phyloP scores from a whole-genome alignment of 2,797 vertebrate genomes.

The Phrynocephalus vlangalii region DNA sequence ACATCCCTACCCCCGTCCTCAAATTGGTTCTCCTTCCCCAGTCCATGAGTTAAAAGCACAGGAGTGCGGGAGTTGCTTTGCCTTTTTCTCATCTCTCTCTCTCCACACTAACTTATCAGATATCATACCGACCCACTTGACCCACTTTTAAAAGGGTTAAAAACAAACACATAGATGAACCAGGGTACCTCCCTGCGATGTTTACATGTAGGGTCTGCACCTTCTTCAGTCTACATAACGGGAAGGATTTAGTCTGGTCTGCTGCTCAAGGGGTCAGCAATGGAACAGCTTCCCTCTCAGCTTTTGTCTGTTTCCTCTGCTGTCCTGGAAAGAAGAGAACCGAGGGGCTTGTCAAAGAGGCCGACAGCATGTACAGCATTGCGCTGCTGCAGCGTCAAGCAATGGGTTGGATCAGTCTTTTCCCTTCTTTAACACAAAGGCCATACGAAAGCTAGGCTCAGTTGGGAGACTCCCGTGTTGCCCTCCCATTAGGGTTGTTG shows the following conservation, averaged over 20 bases:
- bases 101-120: background rate
- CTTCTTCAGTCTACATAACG: background rate
- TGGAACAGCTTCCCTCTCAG: background rate
- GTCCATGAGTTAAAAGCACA: background rate
- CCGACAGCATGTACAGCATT: background rate
- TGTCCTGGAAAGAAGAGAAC: background rate
- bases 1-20: too few species aligned
- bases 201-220: conserved; percentile 18
- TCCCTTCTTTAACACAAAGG: background rate
- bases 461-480: background rate
- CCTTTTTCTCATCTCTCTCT: background rate
- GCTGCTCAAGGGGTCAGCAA: conserved; percentile 11
- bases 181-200: conserved; percentile 26
- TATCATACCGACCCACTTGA: background rate
- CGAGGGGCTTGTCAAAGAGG: background rate
- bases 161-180: background rate
- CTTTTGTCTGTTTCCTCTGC: background rate
- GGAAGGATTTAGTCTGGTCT: background rate
- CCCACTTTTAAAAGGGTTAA: background rate
- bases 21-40: background rate
- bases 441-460: background rate
- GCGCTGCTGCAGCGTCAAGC: background rate
- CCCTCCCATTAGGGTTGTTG: background rate
- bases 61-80: background rate
- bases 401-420: background rate